phyloP scores from a whole-genome alignment of 2,113 vertebrate genomes.

The Gymnobelideus leadbeateri region DNA sequence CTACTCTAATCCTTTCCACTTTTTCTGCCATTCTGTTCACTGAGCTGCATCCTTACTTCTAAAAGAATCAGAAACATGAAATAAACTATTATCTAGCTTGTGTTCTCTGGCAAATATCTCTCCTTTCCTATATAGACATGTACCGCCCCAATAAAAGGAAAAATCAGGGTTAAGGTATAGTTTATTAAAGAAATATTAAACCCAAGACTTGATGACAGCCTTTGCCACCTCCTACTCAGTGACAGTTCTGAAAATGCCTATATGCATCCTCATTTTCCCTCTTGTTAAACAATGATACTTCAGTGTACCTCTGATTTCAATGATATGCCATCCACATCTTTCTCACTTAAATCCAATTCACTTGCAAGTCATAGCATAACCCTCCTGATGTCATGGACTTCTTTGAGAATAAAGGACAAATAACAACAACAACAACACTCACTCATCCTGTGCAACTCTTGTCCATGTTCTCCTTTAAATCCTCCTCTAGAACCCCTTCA shows the following conservation, averaged over 20 bases:
- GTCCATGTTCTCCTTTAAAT: background rate
- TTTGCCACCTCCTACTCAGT: background rate
- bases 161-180: background rate
- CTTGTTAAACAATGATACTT: background rate
- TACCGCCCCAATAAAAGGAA: background rate
- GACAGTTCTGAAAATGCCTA: background rate
- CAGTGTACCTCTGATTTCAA: background rate
- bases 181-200: background rate
- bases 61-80: background rate
- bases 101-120: background rate
- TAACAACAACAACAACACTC: no score
- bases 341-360: no score
- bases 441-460: background rate
- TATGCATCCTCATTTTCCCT: background rate
- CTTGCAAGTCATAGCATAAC: no score
- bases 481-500: background rate
- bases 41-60: background rate
- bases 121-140: slow-evolving; percentile 9
- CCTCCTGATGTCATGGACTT: no score
- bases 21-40: background rate
- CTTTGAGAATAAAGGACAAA: no score
- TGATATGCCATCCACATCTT: no score
- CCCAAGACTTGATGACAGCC: background rate
- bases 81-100: background rate
- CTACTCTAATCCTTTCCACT: background rate